Evolutionary conservation across 2,888 invertebrate species (phyloP), one percentile per base, ranked within the genome.

Genomic region (Chromoteleia sp.): DNA sequence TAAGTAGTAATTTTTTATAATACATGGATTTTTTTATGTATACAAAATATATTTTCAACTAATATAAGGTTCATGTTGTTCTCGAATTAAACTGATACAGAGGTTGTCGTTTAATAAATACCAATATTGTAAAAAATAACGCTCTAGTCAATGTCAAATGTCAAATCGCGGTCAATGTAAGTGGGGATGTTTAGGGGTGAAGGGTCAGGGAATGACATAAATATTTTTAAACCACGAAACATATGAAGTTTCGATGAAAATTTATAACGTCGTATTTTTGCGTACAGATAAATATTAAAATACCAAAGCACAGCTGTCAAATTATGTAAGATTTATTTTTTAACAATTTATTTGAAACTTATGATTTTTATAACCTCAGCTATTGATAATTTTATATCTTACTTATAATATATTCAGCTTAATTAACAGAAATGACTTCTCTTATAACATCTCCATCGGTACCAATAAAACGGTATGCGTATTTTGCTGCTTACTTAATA

Each of bases 391-490:
- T 30, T 56, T 68, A 54, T 15, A 30, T 33, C 25, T 14, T 54
- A 36, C 4, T 10, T 39, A 25, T 30, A 45, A 50, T 52, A 75
- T 58, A 75, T 67, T 58, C 48, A 75, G 58, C 56, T 50, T 45
- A 58, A 67, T 75, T 65, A 67, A 65, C 65, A 56, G 50, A 75
- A 39, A 75, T 65, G 75, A 56, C 45, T 67, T 67, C 58, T 30
- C 7, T 67, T 15, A 30, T 63, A 33, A 71, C 67, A 41, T 50
- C 19, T 48, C 39, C 59, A 36, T 58, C 59, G 29, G 30, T 25
- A 56, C 10, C 76, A 68, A 45, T 68, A 29, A 54, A 54, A 21
- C 70, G 63, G 63, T 68, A 41, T 56, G 77, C 29, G 17, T 36
- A 30, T 36, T 33, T 19, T 10, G 39, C 19, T 59, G 41, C 41